Evolutionary conservation across 1,140 invertebrate genomes (phyloP), one percentile per base, ranked within the genome.

Genomic region (Drosophila serrata): DNA sequence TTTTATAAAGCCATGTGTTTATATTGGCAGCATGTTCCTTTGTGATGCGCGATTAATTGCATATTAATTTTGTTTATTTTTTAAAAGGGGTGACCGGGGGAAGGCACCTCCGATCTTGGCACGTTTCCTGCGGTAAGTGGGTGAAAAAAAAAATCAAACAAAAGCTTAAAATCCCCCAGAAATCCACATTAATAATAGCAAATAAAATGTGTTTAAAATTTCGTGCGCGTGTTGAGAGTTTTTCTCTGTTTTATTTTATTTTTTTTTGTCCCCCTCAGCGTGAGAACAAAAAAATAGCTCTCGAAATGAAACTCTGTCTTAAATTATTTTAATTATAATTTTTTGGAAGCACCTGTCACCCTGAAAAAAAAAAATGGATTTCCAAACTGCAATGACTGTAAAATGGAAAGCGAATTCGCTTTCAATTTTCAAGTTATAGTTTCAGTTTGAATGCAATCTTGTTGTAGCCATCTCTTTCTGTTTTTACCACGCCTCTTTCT

Each of bases 1-100:
- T 22, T 27, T 51, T 45, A 22, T 24, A 22, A 17, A 17, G 13
- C 39, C n/a, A 27, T 58, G n/a, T 70, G 63, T 58, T 84, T 84
- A 55, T 90, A 90, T 90, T 81, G 77, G 82, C 75, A 76, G 63
- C 85, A 81, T 90, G 81, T 90, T 90, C 69, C 86, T 81, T 72
- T 90, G 85, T 90, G 82, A 65, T 84, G 85, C 77, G 78, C 85
- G 85, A 90, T 90, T 90, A 90, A 90, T 90, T 90, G 85, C 85
- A 90, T 90, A 90, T 90, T 90, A 90, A 90, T 90, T 88, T 84
- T 78, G 61, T 79, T 64, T 73, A 57, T 79, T 70, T 69, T 76
- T 55, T 40, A 65, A 45, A 53, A 42, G n/a, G 11, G 33, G 33
- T 9, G 33, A 9, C 8, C 0, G 9, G 69, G n/a, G 35, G 63